Conservation (phyloP, 2,888 invertebrate species). For the Norana najaformis region DNA sequence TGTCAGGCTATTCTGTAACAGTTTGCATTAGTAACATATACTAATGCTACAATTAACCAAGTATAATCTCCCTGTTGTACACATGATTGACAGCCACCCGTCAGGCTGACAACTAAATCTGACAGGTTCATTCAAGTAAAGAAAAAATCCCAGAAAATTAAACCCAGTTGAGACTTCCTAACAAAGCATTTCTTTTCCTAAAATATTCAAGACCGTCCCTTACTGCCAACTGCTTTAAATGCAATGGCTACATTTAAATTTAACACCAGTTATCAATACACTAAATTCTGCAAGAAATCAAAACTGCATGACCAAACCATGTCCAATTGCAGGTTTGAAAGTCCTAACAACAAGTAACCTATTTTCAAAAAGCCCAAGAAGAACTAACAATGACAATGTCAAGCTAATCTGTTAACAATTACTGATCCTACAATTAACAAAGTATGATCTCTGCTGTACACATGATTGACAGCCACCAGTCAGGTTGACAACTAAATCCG, state of each 20-base stretch:
- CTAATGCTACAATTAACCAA: not conserved
- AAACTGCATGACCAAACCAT: too few species aligned
- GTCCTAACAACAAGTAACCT: too few species aligned
- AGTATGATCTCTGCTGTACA: constrained; percentile 20
- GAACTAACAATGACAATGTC: not conserved
- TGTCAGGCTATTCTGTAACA: not conserved
- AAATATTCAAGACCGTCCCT: too few species aligned
- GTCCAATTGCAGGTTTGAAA: too few species aligned
- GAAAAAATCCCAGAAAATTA: too few species aligned
- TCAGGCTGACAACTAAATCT: not conserved
- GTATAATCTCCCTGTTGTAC: constrained; percentile 18
- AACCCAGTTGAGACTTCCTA: too few species aligned
- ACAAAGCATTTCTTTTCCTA: too few species aligned
- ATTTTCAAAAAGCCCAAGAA: too few species aligned
- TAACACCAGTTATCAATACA: too few species aligned
- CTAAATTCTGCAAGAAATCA: too few species aligned
- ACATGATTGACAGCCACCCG: not conserved
- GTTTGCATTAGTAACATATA: not conserved
- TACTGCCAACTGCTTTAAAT: too few species aligned
- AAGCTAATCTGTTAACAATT: not conserved
- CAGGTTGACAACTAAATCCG: not conserved
- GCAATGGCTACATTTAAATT: too few species aligned
- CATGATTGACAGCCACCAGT: not conserved
- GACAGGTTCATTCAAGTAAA: not conserved
- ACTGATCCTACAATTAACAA: not conserved